phyloP scores from a whole-genome alignment of 2,888 invertebrate species.

The Crioceris asparagi region DNA sequence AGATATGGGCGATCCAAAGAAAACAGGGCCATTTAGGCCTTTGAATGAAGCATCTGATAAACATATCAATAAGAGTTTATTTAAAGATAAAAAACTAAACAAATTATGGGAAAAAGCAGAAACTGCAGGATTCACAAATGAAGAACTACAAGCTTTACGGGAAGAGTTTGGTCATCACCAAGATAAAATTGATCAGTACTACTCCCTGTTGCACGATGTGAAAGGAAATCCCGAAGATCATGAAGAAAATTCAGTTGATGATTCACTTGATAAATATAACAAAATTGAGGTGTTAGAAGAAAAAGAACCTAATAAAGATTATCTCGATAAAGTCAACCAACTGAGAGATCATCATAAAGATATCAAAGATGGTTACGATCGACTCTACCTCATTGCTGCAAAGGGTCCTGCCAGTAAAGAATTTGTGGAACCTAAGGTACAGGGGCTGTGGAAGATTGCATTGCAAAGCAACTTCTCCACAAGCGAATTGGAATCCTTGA shows the following conservation, averaged over 20 bases:
- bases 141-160: conserved; percentile 70
- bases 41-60: conserved; percentile 44
- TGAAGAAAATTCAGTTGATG: conserved; percentile 59
- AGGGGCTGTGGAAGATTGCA: conserved; percentile 79
- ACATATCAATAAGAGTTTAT: conserved; percentile 62
- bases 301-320: conserved; percentile 50
- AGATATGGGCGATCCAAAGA: conserved; percentile 49
- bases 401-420: conserved; percentile 72
- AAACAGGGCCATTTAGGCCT: conserved; percentile 45
- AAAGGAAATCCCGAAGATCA: conserved; percentile 49
- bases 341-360: conserved; percentile 64
- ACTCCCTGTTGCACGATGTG: conserved; percentile 62
- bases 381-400: conserved; percentile 60
- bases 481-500: conserved; percentile 73
- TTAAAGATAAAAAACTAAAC: conserved; percentile 83
- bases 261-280: conserved; percentile 63
- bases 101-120: conserved; percentile 86
- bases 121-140: conserved; percentile 72
- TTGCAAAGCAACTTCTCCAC: conserved; percentile 67
- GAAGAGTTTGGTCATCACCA: conserved; percentile 89
- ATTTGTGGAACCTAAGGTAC: conserved; percentile 85
- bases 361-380: conserved; percentile 69
- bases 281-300: conserved; percentile 50
- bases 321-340: conserved; percentile 55
- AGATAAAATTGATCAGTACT: conserved; percentile 85